A percentile compares a stretch with the other conserved stretches of the same genome.
Evolutionary conservation across 2,888 invertebrate genomes (phyloP).

Genomic region (Resseliella maxima): DNA sequence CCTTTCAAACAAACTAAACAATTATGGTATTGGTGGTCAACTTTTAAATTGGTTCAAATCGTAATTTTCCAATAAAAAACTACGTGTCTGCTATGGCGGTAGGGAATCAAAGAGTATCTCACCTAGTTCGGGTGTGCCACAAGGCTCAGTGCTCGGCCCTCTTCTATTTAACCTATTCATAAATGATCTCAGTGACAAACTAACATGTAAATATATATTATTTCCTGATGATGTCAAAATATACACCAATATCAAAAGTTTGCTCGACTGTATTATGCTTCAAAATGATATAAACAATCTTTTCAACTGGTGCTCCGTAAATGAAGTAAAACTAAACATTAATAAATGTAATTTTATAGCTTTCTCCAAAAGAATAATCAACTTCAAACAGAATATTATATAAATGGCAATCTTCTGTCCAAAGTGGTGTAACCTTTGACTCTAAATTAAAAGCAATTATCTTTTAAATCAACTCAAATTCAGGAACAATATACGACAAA

Average conservation of each 20-base stretch:
- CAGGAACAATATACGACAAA: too few species aligned
- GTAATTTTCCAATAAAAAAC: neutral
- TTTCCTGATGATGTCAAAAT: slow-evolving; percentile 44
- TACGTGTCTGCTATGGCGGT: neutral
- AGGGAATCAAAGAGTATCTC: neutral
- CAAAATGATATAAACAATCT: neutral
- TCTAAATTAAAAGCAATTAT: too few species aligned
- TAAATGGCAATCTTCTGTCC: neutral
- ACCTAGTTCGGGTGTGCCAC: slow-evolving; percentile 47
- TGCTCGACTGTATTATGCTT: neutral
- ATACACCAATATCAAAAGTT: neutral
- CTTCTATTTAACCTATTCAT: slow-evolving; percentile 28
- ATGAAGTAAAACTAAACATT: neutral
- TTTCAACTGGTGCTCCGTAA: neutral
- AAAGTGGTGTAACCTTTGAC: slow-evolving; percentile 2
- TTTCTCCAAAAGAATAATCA: neutral
- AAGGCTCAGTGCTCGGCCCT: slow-evolving; percentile 35
- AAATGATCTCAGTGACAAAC: neutral
- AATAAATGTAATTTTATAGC: neutral
- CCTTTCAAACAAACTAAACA: neutral
- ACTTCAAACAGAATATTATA: neutral
- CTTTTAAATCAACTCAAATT: too few species aligned
- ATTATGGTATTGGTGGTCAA: neutral
- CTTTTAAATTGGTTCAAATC: slow-evolving; percentile 3
- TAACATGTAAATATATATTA: neutral